These are phyloP conservation scores for Mactra quadrangularis DNA, from an alignment of 1,140 invertebrate genomes.

Conservation along the genomic window DNA sequence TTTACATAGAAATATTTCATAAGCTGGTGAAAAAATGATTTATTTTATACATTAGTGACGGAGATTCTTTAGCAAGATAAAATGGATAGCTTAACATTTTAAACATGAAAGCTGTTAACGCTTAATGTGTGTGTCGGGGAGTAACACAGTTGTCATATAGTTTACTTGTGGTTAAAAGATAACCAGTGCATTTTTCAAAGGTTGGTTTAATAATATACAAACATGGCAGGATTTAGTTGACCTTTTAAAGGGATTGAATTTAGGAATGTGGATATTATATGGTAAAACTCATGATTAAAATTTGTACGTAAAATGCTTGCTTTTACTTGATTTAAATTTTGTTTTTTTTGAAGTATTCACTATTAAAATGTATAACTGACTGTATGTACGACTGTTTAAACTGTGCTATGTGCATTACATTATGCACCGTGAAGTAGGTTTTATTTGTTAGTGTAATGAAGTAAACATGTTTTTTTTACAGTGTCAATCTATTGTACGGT, in stretches of 20 bases:
- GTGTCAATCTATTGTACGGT: neutral
- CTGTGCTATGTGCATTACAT: too few relatives aligned
- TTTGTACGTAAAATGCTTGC: neutral
- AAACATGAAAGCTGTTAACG: constrained; percentile 51
- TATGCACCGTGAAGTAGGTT: too few relatives aligned
- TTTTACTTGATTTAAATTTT: constrained; percentile 22
- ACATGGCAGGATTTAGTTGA: constrained; percentile 46
- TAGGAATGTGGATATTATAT: constrained; percentile 49
- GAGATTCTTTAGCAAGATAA: constrained; percentile 14
- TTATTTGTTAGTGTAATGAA: constrained; percentile 23
- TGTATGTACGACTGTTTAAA: too few relatives aligned
- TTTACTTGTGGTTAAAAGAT: constrained; percentile 45
- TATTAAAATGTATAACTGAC: too few relatives aligned
- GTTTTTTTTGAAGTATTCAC: too few relatives aligned
- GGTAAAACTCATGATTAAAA: constrained; percentile 6
- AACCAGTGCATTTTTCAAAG: constrained; percentile 51
- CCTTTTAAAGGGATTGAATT: constrained; percentile 44
- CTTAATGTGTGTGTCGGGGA: constrained; percentile 54
- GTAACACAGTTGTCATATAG: constrained; percentile 36
- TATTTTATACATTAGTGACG: constrained; percentile 18
- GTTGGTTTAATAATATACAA: constrained; percentile 58
- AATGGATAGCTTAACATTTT: constrained; percentile 39
- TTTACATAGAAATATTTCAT: constrained; percentile 25
- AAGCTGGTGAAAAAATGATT: constrained; percentile 32
- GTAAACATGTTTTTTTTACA: neutral